Evolutionary conservation across 1,140 invertebrate genomes (phyloP), one percentile per base, ranked within the genome.

Genomic region (Philopotamus ludificatus): DNA sequence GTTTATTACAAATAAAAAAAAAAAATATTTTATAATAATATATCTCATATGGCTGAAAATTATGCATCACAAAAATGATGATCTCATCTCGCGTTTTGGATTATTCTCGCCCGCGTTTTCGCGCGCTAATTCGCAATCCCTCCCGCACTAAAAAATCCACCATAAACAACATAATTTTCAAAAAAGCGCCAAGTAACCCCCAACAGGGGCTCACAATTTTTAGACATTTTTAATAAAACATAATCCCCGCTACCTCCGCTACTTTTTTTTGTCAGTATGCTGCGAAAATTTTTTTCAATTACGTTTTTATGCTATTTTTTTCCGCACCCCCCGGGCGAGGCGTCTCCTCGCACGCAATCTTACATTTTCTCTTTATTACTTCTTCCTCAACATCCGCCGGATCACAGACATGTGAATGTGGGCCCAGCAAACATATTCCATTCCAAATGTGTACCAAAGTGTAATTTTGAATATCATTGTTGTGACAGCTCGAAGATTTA

Each of bases 361-460:
- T 28, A 57, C 54, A 57, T 57, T 28, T 57, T 42, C 54, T 57
- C 54, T 57, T 57, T 57, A 57, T 57, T 57, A 57, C 54, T 57
- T 28, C 39, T 57, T 57, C 39, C 54, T 57, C 39, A 57, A 57
- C 54, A 42, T 26, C 54, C 34, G 54, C 54, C 21, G 54, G 54
- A 57, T 57, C 54, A 57, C 23, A 15, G 54, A 28, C 18, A 28
- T 39, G 34, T 57, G 54, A 57, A 57, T 57, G 42, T 57, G 42
- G n/a, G n/a, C n/a, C n/a, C n/a, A n/a, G n/a, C 42, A 57, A 57
- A 57, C 42, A 57, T 57, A 28, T 57, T 57, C 42, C 18, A 12
- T 10, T 12, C 2, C 34, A 12, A 26, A 53, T 34, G 4, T 34
- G 12, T 34, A 34, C 4, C 4, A 34, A 4, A 34, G 12, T 34